Conservation (phyloP, 2,113 vertebrate genomes). For the Pantherophis guttatus region DNA sequence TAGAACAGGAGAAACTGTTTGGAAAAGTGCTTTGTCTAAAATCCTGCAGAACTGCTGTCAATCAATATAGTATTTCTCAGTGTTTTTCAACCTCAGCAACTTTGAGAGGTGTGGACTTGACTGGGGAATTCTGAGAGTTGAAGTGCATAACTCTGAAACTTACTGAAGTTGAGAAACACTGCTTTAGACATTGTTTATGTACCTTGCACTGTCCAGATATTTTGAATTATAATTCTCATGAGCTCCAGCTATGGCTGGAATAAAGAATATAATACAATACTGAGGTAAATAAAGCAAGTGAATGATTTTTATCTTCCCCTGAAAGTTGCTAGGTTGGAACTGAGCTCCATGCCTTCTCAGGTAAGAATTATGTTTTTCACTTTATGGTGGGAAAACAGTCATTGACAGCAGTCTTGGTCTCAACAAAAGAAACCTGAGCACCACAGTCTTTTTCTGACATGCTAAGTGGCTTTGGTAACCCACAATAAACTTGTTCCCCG, state of each 20-base stretch:
- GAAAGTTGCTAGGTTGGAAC: not conserved
- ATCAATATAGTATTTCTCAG: not conserved
- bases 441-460: not conserved
- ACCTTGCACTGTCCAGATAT: not conserved
- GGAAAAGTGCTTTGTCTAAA: not conserved
- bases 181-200: not conserved
- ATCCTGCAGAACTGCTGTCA: not conserved
- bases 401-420: not conserved
- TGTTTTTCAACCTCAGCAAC: not conserved
- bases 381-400: not conserved
- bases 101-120: not conserved
- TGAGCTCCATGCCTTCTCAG: not conserved
- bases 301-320: not conserved
- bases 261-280: not conserved
- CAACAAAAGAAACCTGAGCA: not conserved
- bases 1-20: not conserved
- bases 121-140: not conserved
- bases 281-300: not conserved
- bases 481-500: not conserved
- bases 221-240: not conserved
- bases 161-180: not conserved
- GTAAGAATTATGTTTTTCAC: not conserved
- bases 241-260: not conserved
- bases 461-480: not conserved
- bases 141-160: not conserved